Evolutionary conservation across 2,888 invertebrate genomes (phyloP).

Genomic region (Andrena chrysosceles): DNA sequence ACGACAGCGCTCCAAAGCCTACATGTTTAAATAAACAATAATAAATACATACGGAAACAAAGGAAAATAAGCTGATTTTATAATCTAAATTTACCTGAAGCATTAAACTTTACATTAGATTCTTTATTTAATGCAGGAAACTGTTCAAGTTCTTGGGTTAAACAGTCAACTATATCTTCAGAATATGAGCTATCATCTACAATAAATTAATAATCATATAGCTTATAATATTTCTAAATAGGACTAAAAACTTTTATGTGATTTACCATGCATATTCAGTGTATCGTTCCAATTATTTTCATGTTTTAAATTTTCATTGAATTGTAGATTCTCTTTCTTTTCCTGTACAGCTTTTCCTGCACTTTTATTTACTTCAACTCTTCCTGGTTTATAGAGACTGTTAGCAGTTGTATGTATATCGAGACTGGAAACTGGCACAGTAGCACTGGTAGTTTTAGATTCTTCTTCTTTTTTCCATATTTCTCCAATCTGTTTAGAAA

Average conservation of each 20-base stretch:
- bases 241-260: background rate
- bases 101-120: slow-evolving; percentile 44
- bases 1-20: background rate
- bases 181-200: slow-evolving; percentile 32
- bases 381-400: slow-evolving; percentile 9
- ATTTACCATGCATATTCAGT: slow-evolving; percentile 32
- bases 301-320: background rate
- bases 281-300: slow-evolving; percentile 21
- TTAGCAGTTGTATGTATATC: background rate
- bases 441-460: slow-evolving; percentile 18
- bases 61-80: background rate
- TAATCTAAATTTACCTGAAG: slow-evolving; percentile 39
- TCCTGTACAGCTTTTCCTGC: background rate
- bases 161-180: slow-evolving; percentile 38
- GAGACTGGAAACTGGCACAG: slow-evolving; percentile 1
- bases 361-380: slow-evolving; percentile 17
- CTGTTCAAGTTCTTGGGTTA: slow-evolving; percentile 61
- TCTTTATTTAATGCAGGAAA: slow-evolving; percentile 55
- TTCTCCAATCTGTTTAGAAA: slow-evolving; percentile 75
- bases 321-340: background rate
- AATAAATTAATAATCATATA: slow-evolving; percentile 24
- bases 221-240: background rate
- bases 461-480: slow-evolving; percentile 74
- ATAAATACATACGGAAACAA: background rate
- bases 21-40: slow-evolving; percentile 12